Evolutionary conservation across 2,888 invertebrate species (phyloP).

Genomic region (Campaea margaritaria): DNA sequence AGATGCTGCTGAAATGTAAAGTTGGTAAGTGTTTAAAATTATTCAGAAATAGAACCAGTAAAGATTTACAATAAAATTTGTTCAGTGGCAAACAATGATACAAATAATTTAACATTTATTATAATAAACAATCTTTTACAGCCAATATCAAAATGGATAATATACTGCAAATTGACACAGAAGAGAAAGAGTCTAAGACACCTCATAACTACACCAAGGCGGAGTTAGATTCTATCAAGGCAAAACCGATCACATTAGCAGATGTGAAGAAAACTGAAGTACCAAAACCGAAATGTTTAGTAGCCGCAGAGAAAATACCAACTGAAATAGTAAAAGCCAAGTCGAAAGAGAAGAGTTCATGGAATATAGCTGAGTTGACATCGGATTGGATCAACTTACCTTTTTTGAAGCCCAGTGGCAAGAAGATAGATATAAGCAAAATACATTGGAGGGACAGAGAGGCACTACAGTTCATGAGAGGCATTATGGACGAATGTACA

Average conservation of each 20-base stretch:
- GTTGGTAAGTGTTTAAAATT: slow-evolving; percentile 59
- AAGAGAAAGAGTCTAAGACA: neutral
- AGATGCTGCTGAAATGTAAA: slow-evolving; percentile 68
- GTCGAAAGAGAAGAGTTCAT: slow-evolving; percentile 56
- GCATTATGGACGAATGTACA: slow-evolving; percentile 99
- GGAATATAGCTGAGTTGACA: slow-evolving; percentile 72
- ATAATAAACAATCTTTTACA: neutral
- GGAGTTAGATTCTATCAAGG: too few species aligned
- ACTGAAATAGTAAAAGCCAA: slow-evolving; percentile 16
- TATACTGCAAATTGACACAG: neutral
- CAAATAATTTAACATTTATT: too few species aligned
- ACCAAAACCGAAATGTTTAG: neutral
- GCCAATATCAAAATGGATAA: neutral
- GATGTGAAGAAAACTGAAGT: neutral
- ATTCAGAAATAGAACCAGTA: too few species aligned
- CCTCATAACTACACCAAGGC: too few species aligned
- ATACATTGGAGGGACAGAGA: slow-evolving; percentile 91
- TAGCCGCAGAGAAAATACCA: slow-evolving; percentile 4
- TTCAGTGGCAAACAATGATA: too few species aligned
- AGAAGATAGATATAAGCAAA: slow-evolving; percentile 84
- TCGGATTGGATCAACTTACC: slow-evolving; percentile 74
- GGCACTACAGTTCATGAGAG: slow-evolving; percentile 96
- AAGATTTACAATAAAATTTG: too few species aligned
- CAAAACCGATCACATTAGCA: too few species aligned
- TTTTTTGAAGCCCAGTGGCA: slow-evolving; percentile 65